These are phyloP conservation scores for Apocheima hispidaria DNA, from an alignment of 2,888 invertebrate genomes.

Conservation along the genomic window DNA sequence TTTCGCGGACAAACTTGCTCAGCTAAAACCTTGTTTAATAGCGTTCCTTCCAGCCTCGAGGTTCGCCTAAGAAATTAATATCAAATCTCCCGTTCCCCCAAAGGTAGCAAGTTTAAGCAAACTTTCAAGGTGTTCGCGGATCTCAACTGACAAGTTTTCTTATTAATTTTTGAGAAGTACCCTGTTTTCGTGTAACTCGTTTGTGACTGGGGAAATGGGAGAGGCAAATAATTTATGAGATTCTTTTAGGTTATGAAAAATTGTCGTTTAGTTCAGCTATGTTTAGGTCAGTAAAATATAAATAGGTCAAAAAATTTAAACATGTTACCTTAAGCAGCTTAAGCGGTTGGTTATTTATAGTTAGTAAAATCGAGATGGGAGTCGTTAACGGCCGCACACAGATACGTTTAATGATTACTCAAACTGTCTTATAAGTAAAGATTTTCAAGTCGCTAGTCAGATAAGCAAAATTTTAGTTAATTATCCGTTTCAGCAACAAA, in stretches of 20 bases:
- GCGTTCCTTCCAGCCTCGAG: slow-evolving; percentile 19
- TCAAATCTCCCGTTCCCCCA: slow-evolving; percentile 28
- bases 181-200: slow-evolving; percentile 32
- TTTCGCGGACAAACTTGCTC: slow-evolving; percentile 27
- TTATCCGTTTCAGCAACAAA: no score
- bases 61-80: slow-evolving; percentile 35
- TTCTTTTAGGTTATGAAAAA: background rate
- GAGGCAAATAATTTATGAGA: slow-evolving; percentile 21
- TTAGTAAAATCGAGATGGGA: no score
- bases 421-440: no score
- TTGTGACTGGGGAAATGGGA: slow-evolving; percentile 21
- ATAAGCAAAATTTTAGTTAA: no score
- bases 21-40: slow-evolving; percentile 29
- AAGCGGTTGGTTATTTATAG: no score
- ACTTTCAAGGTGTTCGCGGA: slow-evolving; percentile 29
- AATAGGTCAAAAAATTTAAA: no score
- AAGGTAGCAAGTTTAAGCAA: slow-evolving; percentile 23
- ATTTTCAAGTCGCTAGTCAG: no score
- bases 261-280: no score
- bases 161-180: slow-evolving; percentile 34
- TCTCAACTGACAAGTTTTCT: slow-evolving; percentile 34
- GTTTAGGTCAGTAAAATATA: background rate
- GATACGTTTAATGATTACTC: no score
- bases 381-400: no score
- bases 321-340: no score